Percentiles rank a stretch among this genome's conserved stretches.
Conservation (phyloP, 2,113 vertebrate species). For the Ictalurus furcatus region DNA sequence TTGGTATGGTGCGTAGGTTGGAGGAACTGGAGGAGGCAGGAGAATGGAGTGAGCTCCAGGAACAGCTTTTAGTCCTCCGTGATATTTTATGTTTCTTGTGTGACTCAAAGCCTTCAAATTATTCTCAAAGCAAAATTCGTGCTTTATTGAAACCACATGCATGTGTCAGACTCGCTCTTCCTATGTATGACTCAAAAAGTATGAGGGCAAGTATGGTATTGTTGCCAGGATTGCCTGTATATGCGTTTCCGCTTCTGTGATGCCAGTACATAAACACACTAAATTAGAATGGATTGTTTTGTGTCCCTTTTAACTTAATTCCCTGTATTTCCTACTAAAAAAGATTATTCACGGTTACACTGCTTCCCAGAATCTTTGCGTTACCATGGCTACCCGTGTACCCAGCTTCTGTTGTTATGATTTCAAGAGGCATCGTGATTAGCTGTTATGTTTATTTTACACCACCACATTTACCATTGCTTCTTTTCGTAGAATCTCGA, state of each 20-base stretch:
- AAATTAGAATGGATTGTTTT: constrained; percentile 34
- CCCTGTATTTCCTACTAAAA: constrained; percentile 1
- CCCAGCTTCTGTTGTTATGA: constrained; percentile 25
- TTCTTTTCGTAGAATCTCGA: constrained; percentile 75
- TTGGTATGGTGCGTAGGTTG: constrained; percentile 37
- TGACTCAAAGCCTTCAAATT: constrained; percentile 19
- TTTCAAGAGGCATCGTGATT: constrained; percentile 8
- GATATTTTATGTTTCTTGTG: constrained; percentile 22
- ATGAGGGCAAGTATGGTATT: neutral
- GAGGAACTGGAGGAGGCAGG: constrained; percentile 6
- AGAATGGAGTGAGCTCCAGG: constrained; percentile 13
- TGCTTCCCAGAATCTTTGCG: constrained; percentile 16
- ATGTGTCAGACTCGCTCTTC: neutral
- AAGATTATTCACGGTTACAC: constrained; percentile 32
- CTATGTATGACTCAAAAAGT: constrained; percentile 7
- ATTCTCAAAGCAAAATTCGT: constrained; percentile 20
- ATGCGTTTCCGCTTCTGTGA: neutral
- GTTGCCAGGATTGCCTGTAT: neutral
- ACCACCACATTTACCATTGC: neutral
- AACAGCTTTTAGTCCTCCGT: constrained; percentile 8
- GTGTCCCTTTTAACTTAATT: constrained; percentile 22
- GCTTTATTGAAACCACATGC: constrained; percentile 28
- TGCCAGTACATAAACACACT: neutral
- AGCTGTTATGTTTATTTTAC: constrained; percentile 25
- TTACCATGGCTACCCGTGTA: constrained; percentile 34